Evolutionary conservation across 2,797 vertebrate genomes (phyloP).

Genomic region (Gallirallus australis): DNA sequence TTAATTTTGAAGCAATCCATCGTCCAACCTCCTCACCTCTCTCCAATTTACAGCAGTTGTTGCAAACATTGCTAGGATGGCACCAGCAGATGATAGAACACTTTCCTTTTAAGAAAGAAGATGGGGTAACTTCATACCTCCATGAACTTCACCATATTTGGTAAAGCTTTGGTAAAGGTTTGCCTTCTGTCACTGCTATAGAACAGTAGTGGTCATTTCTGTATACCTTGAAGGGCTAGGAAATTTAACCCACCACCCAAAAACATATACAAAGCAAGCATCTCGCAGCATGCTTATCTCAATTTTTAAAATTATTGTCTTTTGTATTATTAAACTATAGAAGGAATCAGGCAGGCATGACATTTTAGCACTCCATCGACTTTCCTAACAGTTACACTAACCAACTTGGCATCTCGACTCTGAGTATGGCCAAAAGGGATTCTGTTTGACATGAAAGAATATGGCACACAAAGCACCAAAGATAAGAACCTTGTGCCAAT

Average conservation of each 20-base stretch:
- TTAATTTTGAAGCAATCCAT: background rate
- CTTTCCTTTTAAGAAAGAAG: conserved; percentile 63
- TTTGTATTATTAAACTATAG: background rate
- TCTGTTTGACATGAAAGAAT: background rate
- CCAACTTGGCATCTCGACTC: background rate
- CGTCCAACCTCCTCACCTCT: background rate
- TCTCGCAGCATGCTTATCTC: background rate
- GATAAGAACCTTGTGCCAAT: background rate
- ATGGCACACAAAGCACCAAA: background rate
- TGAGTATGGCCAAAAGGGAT: background rate
- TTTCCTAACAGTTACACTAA: background rate
- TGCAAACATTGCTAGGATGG: conserved; percentile 40
- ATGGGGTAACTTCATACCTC: background rate
- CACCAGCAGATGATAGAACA: background rate
- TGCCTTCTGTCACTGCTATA: background rate
- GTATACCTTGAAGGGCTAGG: background rate
- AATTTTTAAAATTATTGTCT: background rate
- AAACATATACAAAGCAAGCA: background rate
- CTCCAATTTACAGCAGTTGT: conserved; percentile 26
- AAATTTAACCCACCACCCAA: background rate
- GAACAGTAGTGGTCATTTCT: background rate
- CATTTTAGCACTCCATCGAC: background rate
- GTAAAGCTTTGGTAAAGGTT: conserved; percentile 11
- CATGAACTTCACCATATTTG: conserved; percentile 67
- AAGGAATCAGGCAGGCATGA: background rate